These are phyloP conservation scores for Dufourea novaeangliae DNA, from an alignment of 1,140 invertebrate species.

Conservation along the genomic window DNA sequence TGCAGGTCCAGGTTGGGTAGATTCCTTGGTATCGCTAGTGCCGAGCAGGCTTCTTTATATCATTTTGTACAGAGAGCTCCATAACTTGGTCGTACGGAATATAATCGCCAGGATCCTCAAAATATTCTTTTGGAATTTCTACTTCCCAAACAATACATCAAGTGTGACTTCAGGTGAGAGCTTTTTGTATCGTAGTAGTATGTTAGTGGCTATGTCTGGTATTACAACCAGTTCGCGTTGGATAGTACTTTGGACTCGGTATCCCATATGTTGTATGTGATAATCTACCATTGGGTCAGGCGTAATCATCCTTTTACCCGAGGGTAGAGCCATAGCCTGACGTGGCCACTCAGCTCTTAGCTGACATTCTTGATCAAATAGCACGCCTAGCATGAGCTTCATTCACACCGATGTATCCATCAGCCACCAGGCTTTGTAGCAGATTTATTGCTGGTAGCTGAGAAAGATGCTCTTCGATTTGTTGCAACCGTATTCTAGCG, in stretches of 20 bases:
- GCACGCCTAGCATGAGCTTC: no score
- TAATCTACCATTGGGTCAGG: background rate
- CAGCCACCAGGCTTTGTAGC: no score
- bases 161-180: background rate
- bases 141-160: background rate
- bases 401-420: no score
- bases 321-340: background rate
- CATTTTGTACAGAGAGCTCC: background rate
- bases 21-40: background rate
- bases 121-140: background rate
- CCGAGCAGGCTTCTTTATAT: background rate
- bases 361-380: no score
- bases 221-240: background rate
- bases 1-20: background rate
- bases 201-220: background rate
- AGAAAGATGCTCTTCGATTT: no score
- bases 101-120: background rate
- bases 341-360: no score
- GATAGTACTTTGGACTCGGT: background rate
- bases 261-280: background rate
- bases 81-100: background rate
- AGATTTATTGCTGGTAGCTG: no score
- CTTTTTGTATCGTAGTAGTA: background rate
- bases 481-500: no score
- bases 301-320: background rate